Evolutionary conservation across 1,140 invertebrate species (phyloP), one percentile per base, ranked within the genome.

Genomic region (Drosophila paulistorum): DNA sequence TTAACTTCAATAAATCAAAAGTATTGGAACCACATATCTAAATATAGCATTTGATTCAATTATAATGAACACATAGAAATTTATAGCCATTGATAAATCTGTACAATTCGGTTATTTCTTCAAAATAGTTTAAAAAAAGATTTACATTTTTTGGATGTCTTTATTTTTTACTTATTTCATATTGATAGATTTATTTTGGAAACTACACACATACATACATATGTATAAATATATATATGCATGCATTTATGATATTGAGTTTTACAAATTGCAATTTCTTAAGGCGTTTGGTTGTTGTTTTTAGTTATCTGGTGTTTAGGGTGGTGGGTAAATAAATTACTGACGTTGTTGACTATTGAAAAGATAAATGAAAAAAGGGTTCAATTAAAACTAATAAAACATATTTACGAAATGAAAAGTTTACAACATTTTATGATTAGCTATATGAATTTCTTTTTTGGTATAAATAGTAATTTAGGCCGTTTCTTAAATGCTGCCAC

Each of bases 401-500:
- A 51, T 2, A 51, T 4, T 51, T 51, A 51, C 45, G 10, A 23
- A 51, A 51, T 17, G 7, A 39, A 39, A 20, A 51, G 7, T 51
- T 23, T 23, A 23, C 45, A 48, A 48, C 45, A 20, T 51, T 51
- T 23, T 23, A 51, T 51, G 45, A 51, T 51, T 23, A 20, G 30
- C 30, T 30, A 6, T 51, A 17, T 23, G 1, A 51, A 39, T 74
- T 71, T 63, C 9, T 26, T 73, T 69, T 87, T 87, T 87, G 83
- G 83, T 85, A 79, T 82, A 59, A 66, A 72, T 67, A 35, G 60
- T 57, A 30, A 41, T 66, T 55, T 67, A 51, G 48, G 26, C 63
- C 65, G 4, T 10, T 11, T 39, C 11, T 74, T 85, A 82, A 86
- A 82, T 85, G 79, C 79, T 64, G 69, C 63, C 11, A 30, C 30